phyloP scores from a whole-genome alignment of 2,797 vertebrate species.

The Sebastes iracundus region DNA sequence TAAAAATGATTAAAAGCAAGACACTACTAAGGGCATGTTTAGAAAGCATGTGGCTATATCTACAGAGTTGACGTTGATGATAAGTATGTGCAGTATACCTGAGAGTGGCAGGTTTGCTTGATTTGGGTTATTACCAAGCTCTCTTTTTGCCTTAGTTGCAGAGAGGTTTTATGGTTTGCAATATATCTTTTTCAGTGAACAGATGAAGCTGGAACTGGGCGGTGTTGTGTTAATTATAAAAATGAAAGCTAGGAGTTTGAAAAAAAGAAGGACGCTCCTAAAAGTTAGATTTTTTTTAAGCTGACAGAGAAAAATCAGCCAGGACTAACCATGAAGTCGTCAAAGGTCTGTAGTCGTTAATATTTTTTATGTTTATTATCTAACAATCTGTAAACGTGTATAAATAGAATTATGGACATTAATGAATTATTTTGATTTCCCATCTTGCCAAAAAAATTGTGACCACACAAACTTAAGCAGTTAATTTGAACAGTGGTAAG shows the following conservation, averaged over 20 bases:
- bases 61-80: constrained; percentile 1
- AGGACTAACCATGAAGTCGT: not conserved
- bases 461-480: not conserved
- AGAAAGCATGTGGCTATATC: constrained; percentile 48
- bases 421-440: not conserved
- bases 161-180: not conserved
- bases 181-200: not conserved
- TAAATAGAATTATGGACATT: not conserved
- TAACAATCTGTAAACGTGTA: not conserved
- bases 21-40: constrained; percentile 37
- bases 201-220: not conserved
- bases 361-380: not conserved
- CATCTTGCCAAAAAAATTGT: not conserved
- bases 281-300: not conserved
- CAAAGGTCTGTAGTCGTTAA: not conserved
- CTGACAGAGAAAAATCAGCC: not conserved
- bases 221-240: not conserved
- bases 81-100: not conserved
- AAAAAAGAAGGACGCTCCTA: not conserved
- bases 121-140: constrained; percentile 20
- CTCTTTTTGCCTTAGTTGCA: not conserved
- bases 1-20: constrained; percentile 66
- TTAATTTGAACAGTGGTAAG: not conserved
- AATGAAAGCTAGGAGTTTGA: not conserved
- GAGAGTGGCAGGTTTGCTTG: constrained; percentile 20